Conservation (phyloP, 1,140 invertebrate species). For the Mercenaria mercenaria region DNA sequence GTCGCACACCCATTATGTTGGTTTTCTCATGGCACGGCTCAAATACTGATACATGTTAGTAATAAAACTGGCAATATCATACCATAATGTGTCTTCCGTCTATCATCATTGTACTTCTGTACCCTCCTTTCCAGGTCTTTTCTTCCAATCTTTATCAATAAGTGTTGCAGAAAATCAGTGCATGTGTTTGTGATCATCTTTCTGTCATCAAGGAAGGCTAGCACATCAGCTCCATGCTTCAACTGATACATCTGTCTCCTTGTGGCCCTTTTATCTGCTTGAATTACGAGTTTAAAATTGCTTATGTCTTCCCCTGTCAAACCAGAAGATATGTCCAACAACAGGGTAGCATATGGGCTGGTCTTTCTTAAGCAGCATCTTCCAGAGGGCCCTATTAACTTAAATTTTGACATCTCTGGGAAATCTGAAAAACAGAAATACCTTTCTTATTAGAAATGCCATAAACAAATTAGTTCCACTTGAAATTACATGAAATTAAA, state of each 20-base stretch:
- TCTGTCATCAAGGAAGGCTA: not conserved
- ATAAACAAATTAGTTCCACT: too few species aligned
- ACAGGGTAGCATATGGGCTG: not conserved
- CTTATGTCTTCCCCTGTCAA: not conserved
- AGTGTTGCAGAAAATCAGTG: conserved; percentile 25
- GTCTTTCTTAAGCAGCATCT: not conserved
- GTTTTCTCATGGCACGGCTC: too few species aligned
- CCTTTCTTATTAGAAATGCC: not conserved
- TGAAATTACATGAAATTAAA: too few species aligned
- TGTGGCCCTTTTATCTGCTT: not conserved
- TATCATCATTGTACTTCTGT: conserved; percentile 2
- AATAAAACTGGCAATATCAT: too few species aligned
- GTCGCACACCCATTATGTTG: too few species aligned
- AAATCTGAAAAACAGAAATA: not conserved
- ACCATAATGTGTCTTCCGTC: too few species aligned
- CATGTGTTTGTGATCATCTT: not conserved
- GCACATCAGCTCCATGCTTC: conserved; percentile 13
- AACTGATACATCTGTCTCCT: not conserved
- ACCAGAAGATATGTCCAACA: not conserved
- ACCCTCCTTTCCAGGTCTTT: conserved; percentile 16
- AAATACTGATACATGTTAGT: too few species aligned
- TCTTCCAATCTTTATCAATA: not conserved
- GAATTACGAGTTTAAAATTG: not conserved
- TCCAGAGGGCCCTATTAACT: not conserved
- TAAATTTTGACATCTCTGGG: not conserved